Base-by-base conservation (phyloP, 2,888 invertebrate species). In the Eupithecia subumbrata region DNA sequence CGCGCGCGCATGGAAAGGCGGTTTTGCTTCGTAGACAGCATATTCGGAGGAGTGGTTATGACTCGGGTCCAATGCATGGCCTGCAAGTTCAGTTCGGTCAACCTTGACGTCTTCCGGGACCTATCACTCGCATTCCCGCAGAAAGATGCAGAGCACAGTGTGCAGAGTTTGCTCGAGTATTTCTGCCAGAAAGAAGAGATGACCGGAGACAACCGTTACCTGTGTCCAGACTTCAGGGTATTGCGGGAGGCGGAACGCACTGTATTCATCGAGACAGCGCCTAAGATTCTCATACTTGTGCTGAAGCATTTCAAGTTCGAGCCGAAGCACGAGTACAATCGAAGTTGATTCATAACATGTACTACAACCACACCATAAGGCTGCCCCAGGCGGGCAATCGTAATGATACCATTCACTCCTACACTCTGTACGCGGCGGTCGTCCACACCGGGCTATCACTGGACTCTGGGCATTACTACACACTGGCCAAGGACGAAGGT, bases 401-500 rank as follows among this genome's bases (percentile, higher is more conserved):
- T 12, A 8, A 18, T 2, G 66, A 40, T 40, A 5, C n/a, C 5
- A 5, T 11, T n/a, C 12, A 83, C 75, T 93, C 95, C 25, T 98
- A 98, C 88, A 95, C 95, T 56, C 90, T 98, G 48, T 98, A 97
- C 87, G 97, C 98, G 0, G 97, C 98, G 0, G 97, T 98, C 0
- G 97, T 98, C 0, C 98, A 98, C 89, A 96, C 97, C 0, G 98
- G 98, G 2, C 96, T 96, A 34, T 97, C 97, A 71, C 96, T 98
- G 80, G 97, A 98, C 86, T 97, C 97, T 0, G 98, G 98, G 0
- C 98, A 98, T 87, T 98, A 98, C 88, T 98, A 97, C 88, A 98
- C 98, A 0, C 96, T 97, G 76, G 98, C 97, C 0, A 95, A 96
- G 77, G 97, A 97, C 85, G 91, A 90, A 25, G 94, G 95, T 74